Evolutionary conservation across 2,113 vertebrate genomes (phyloP).

Genomic region (Cyanoliseus patagonus): DNA sequence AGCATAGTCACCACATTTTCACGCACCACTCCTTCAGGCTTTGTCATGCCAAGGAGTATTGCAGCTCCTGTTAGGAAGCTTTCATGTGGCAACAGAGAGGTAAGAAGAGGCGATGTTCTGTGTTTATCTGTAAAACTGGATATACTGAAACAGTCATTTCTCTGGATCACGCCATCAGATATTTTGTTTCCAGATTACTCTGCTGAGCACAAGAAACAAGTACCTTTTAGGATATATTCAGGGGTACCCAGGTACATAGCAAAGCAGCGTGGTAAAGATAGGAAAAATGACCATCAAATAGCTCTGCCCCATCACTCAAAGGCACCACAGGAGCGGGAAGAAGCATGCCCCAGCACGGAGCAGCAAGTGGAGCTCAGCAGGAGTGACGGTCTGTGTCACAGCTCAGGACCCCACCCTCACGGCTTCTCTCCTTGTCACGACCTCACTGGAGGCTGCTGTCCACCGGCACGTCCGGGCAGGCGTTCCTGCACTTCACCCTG

Average conservation of each 20-base stretch:
- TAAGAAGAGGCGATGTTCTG: not conserved
- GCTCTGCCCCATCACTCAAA: too few relatives aligned
- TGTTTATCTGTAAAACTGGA: too few relatives aligned
- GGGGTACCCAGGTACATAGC: not conserved
- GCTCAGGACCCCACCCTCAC: accelerated
- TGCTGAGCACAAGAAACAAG: not conserved
- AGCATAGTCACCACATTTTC: not conserved
- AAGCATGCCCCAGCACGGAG: accelerated
- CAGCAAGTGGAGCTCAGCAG: accelerated
- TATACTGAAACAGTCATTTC: not conserved
- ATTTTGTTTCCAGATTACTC: not conserved
- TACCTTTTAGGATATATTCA: not conserved
- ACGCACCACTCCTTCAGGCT: not conserved
- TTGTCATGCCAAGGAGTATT: not conserved
- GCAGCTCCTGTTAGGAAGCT: not conserved
- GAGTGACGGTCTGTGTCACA: accelerated
- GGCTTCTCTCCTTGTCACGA: accelerated
- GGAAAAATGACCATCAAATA: not conserved
- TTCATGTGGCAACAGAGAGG: not conserved
- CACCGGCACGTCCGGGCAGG: not conserved
- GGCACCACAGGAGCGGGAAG: not conserved
- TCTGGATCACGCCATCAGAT: accelerated
- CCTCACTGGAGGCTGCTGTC: too few relatives aligned
- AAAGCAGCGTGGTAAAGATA: not conserved
- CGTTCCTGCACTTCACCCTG: accelerated